Conservation (phyloP, 2,888 invertebrate genomes). For the Andrena chrysosceles region DNA sequence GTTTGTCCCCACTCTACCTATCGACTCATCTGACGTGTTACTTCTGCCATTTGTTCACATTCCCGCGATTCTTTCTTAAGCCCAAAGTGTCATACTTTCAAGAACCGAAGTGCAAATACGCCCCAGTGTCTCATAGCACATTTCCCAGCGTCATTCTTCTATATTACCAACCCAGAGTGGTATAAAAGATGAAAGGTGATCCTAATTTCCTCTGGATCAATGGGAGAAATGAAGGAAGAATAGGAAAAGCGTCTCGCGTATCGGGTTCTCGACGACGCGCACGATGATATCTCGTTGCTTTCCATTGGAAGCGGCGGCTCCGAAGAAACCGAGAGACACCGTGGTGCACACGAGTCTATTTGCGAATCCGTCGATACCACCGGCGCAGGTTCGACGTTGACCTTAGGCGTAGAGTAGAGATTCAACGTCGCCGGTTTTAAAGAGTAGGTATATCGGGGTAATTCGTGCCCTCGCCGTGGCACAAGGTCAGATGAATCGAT, state of each 20-base stretch:
- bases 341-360: background rate
- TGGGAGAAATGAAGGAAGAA: background rate
- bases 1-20: too few species aligned
- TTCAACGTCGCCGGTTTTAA: slow-evolving; percentile 39
- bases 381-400: background rate
- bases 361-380: background rate
- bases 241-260: background rate
- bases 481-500: slow-evolving; percentile 80
- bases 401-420: background rate
- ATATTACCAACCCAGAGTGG: background rate
- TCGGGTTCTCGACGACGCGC: background rate
- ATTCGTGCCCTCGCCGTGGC: slow-evolving; percentile 68
- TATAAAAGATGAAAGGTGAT: slow-evolving; percentile 5
- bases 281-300: background rate
- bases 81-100: background rate
- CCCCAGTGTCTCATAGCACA: background rate
- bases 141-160: background rate
- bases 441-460: slow-evolving; percentile 57
- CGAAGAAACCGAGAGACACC: background rate
- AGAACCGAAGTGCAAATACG: background rate
- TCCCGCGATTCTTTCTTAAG: background rate
- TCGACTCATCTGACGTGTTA: too few species aligned
- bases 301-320: background rate
- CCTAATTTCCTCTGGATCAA: background rate
- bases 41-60: too few species aligned